These are phyloP conservation scores for Ceratina australensis DNA, from an alignment of 1,140 invertebrate species.

Conservation along the genomic window DNA sequence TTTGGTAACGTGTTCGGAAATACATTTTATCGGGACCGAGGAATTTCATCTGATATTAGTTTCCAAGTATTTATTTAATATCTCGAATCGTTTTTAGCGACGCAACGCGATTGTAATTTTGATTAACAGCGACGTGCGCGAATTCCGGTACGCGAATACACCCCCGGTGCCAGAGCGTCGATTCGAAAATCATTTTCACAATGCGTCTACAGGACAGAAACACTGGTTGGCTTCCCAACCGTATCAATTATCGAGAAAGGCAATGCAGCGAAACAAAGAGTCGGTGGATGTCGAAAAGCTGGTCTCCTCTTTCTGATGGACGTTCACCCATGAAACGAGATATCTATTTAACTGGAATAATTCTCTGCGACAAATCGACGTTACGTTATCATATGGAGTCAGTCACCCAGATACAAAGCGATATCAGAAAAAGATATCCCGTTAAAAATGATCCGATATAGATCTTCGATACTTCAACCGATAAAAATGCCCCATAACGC, in stretches of 20 bases:
- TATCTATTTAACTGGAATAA: slow-evolving; percentile 11
- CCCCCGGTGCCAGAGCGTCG: no score
- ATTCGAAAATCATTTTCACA: not conserved
- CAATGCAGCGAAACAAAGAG: no score
- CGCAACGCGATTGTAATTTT: slow-evolving; percentile 19
- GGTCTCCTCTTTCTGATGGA: not conserved
- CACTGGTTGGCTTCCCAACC: not conserved
- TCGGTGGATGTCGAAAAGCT: not conserved
- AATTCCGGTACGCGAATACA: slow-evolving; percentile 1
- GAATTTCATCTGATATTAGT: not conserved
- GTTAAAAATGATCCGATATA: not conserved
- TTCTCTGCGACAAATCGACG: not conserved
- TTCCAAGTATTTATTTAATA: not conserved
- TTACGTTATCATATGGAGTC: slow-evolving; percentile 5
- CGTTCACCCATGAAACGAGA: not conserved
- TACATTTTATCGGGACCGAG: no score
- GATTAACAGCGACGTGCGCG: slow-evolving; percentile 5
- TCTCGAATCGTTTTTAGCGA: not conserved
- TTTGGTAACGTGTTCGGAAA: no score
- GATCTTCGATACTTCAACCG: no score
- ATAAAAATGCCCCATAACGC: no score
- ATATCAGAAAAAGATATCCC: no score
- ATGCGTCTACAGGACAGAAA: slow-evolving; percentile 3
- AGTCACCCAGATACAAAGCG: no score
- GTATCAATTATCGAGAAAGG: not conserved